Conservation (phyloP, 2,113 vertebrate genomes). For the Casuarius casuarius region DNA sequence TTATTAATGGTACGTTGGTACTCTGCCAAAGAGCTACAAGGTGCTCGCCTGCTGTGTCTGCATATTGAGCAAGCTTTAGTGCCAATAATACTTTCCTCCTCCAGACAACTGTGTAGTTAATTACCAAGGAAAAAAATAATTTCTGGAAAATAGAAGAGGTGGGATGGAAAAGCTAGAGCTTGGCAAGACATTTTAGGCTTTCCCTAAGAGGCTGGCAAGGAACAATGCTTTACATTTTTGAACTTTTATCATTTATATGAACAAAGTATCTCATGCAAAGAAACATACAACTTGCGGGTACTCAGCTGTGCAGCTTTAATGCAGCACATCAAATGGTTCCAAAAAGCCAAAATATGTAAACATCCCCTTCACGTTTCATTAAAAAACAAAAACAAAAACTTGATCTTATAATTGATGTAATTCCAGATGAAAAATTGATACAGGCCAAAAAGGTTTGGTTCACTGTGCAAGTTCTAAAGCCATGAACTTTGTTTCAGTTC, state of each 20-base stretch:
- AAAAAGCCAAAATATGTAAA: background rate
- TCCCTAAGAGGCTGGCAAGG: background rate
- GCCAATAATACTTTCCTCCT: slow-evolving; percentile 22
- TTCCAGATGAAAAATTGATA: background rate
- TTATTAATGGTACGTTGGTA: slow-evolving; percentile 5
- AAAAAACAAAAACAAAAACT: background rate
- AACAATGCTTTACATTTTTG: background rate
- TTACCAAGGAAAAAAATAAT: background rate
- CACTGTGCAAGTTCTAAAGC: background rate
- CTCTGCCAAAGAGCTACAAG: slow-evolving; percentile 13
- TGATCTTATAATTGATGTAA: background rate
- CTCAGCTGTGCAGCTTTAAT: slow-evolving; percentile 1
- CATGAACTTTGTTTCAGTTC: background rate
- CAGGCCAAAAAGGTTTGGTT: background rate
- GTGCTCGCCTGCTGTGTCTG: slow-evolving; percentile 2
- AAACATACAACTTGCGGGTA: background rate
- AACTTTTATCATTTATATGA: background rate
- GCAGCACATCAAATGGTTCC: background rate
- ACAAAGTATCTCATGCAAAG: background rate
- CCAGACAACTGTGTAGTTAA: background rate
- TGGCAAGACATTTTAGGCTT: slow-evolving; percentile 30
- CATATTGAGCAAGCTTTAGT: background rate
- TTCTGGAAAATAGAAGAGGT: slow-evolving; percentile 8
- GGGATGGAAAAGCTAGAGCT: background rate
- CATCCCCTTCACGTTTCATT: background rate